These are phyloP conservation scores for Pelecanoides urinatrix DNA, from an alignment of 2,113 vertebrate species.

Conservation along the genomic window DNA sequence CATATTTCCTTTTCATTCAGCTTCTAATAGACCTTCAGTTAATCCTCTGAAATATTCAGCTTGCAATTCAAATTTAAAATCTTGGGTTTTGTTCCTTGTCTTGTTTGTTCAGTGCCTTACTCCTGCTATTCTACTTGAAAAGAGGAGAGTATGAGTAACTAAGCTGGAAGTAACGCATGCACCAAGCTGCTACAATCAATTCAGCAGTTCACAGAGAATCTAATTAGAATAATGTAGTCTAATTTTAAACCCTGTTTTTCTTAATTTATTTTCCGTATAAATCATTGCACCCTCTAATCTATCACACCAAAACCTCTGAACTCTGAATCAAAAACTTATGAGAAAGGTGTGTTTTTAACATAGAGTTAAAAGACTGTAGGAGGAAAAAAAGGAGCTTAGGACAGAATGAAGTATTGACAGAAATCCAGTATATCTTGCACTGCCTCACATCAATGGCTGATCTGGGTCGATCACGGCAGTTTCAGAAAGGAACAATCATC, in stretches of 20 bases:
- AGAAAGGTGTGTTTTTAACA: not conserved
- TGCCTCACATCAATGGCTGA: not conserved
- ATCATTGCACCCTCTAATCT: not conserved
- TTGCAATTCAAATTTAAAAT: not conserved
- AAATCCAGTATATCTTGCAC: not conserved
- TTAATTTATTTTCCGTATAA: not conserved
- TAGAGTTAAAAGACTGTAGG: not conserved
- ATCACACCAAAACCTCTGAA: not conserved
- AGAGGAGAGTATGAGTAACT: not conserved
- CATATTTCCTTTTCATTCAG: not conserved
- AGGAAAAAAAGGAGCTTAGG: not conserved
- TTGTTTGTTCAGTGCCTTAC: constrained; percentile 9
- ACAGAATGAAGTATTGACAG: not conserved
- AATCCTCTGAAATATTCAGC: not conserved
- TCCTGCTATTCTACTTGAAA: not conserved
- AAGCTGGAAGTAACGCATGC: not conserved
- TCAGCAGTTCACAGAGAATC: not conserved
- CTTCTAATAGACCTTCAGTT: not conserved
- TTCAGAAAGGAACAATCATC: not conserved
- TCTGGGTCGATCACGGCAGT: not conserved
- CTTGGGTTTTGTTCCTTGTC: not conserved
- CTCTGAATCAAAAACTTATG: not conserved
- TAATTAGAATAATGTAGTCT: not conserved
- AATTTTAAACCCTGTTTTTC: not conserved
- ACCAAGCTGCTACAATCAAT: not conserved